Base-by-base conservation (phyloP, 2,888 invertebrate genomes). In the Cordilura impudica region DNA sequence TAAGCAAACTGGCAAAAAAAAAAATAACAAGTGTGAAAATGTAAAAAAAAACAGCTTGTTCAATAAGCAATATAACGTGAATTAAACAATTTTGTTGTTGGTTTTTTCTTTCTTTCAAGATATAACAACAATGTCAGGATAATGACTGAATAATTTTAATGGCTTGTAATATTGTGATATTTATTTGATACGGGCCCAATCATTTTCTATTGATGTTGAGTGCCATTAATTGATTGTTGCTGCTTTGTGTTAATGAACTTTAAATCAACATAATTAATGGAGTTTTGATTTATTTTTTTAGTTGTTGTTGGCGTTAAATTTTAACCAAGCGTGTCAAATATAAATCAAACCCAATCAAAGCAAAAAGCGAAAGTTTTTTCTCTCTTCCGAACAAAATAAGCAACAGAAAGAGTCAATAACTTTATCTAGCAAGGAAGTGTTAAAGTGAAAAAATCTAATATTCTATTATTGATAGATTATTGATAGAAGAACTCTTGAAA, bases 241-340 rank as follows among this genome's bases (percentile, higher is more conserved):
- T 35, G 14, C 61, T 49, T 54, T 53, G 71, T 66, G 78, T 74
- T 75, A 79, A 67, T 79, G 74, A 79, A 79, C 78, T 78, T 58
- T 78, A 23, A 18, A 35, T 39, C 61, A 75, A 51, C 26, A 45
- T 21, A 66, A 60, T 43, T 39, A 39, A 21, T 63, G 63, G 35
- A 35, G 63, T 63, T 69, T n/a, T 35, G 8, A 21, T 8, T 31
- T 43, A 6, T 43, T 23, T 26, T 10, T 16, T n/a, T 16, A 16
- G 23, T 18, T 53, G 31, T 10, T 77, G 72, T 63, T 67, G 69
- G 77, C 76, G 73, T 77, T 76, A 58, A 77, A 56, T 70, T 45
- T 66, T 67, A 79, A 35, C 75, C 56, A 75, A 75, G 75, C 79
- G 79, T 79, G 75, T 26, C 75, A 63, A 67, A 54, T 56, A 72